Percentiles rank a stretch among this genome's conserved stretches.
phyloP scores from a whole-genome alignment of 2,888 invertebrate genomes.

The Tinea semifulvella region DNA sequence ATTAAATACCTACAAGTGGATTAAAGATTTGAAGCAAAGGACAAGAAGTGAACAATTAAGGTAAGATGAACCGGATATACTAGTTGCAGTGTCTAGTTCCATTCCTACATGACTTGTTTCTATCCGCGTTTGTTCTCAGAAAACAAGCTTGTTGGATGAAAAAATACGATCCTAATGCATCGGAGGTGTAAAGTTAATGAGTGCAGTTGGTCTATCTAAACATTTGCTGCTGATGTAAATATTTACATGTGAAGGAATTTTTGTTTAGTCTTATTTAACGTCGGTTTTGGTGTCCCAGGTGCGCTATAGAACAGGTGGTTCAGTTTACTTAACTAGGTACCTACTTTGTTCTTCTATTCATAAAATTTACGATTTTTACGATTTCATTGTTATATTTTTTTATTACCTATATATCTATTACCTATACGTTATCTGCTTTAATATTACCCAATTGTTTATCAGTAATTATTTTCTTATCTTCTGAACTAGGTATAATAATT shows the following conservation, averaged over 20 bases:
- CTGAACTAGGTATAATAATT: too few relatives aligned
- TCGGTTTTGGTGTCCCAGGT: background rate
- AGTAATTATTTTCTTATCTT: background rate
- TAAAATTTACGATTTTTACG: too few relatives aligned
- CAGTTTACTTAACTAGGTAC: too few relatives aligned
- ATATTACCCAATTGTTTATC: background rate
- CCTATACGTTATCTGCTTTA: conserved; percentile 1
- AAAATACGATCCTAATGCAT: conserved; percentile 10
- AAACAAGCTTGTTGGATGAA: conserved; percentile 5
- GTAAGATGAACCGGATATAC: conserved; percentile 54
- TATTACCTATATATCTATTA: background rate
- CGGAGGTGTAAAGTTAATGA: conserved; percentile 7
- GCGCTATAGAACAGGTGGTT: conserved; percentile 4
- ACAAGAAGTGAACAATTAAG: conserved; percentile 27
- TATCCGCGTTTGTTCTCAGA: conserved; percentile 9
- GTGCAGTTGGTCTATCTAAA: conserved; percentile 1
- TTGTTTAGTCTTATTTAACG: background rate
- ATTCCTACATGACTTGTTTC: conserved; percentile 15
- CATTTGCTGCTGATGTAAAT: background rate
- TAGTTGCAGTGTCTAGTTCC: conserved; percentile 8
- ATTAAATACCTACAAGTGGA: background rate
- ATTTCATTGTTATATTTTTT: too few relatives aligned
- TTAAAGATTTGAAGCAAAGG: background rate
- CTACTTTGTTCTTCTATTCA: too few relatives aligned
- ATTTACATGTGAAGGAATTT: background rate